Conservation (phyloP, 1,140 invertebrate genomes). For the Radopholus similis region DNA sequence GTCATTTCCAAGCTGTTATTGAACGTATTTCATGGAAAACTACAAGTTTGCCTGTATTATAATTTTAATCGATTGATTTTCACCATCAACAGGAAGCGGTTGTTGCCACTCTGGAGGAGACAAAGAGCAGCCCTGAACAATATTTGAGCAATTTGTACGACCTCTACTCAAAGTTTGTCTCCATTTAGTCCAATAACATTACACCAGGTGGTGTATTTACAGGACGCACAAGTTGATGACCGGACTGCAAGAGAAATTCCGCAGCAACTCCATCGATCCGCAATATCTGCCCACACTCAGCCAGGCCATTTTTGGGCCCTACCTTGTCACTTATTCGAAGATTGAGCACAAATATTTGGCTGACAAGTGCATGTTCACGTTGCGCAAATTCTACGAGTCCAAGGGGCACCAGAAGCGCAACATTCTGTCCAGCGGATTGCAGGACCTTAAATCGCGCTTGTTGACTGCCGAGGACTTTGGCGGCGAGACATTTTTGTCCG, state of each 20-base stretch:
- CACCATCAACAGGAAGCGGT: constrained; percentile 71
- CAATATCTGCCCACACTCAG: constrained; percentile 35
- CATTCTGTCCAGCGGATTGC: constrained; percentile 65
- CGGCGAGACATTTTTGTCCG: constrained; percentile 92
- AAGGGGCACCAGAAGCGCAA: constrained; percentile 92
- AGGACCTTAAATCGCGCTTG: constrained; percentile 87
- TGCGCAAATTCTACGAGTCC: constrained; percentile 83
- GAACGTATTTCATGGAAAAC: constrained; percentile 87
- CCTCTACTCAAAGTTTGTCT: constrained; percentile 78
- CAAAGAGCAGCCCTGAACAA: constrained; percentile 72
- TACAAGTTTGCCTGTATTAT: constrained; percentile 66
- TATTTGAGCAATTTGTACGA: constrained; percentile 84
- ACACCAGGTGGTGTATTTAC: too few species aligned
- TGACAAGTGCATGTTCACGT: constrained; percentile 71
- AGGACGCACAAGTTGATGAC: constrained; percentile 73
- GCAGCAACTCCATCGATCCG: constrained; percentile 62
- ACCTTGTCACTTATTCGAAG: constrained; percentile 32
- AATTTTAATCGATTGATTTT: neutral
- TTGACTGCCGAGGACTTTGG: constrained; percentile 84
- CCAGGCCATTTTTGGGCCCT: constrained; percentile 34
- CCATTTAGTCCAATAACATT: constrained; percentile 68
- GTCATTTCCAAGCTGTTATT: constrained; percentile 96
- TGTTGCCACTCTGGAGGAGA: constrained; percentile 72
- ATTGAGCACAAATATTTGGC: constrained; percentile 74
- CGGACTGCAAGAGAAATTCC: constrained; percentile 73